Evolutionary conservation across 2,113 vertebrate species (phyloP).

Genomic region (Seriola aureovittata): DNA sequence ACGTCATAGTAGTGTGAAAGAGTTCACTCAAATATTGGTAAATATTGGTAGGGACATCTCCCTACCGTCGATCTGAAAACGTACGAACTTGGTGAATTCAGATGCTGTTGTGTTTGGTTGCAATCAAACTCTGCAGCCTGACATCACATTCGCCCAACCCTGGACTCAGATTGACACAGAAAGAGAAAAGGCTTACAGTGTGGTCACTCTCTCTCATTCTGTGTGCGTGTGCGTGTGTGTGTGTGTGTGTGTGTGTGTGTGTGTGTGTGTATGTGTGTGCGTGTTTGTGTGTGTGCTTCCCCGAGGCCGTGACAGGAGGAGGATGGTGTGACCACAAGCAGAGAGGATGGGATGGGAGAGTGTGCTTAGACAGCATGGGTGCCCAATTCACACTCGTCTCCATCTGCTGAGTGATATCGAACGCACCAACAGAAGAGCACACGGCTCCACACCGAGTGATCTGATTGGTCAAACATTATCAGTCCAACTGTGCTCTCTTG

Average conservation of each 20-base stretch:
- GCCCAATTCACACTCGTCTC: slow-evolving; percentile 9
- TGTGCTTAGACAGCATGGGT: slow-evolving; percentile 21
- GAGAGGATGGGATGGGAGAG: slow-evolving; percentile 43
- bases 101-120: neutral
- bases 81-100: neutral
- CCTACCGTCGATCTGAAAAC: too few species aligned
- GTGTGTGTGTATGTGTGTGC: neutral
- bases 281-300: slow-evolving; percentile 1
- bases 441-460: neutral
- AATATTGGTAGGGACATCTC: too few species aligned
- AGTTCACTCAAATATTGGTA: too few species aligned
- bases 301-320: slow-evolving; percentile 68
- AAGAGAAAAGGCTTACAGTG: slow-evolving; percentile 39
- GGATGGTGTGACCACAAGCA: slow-evolving; percentile 69
- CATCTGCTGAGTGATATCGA: slow-evolving; percentile 38
- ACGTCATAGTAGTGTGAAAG: too few species aligned
- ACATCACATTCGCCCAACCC: slow-evolving; percentile 3
- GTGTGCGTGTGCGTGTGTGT: slow-evolving; percentile 5
- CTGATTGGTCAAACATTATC: slow-evolving; percentile 16
- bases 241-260: slow-evolving; percentile 10
- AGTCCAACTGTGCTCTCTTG: slow-evolving; percentile 28
- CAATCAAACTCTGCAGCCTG: slow-evolving; percentile 25
- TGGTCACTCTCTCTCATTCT: slow-evolving; percentile 36
- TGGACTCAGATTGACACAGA: slow-evolving; percentile 1
- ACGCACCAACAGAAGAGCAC: slow-evolving; percentile 2